These are phyloP conservation scores for Drosophila gunungcola DNA, from an alignment of 1,140 invertebrate genomes.

Conservation along the genomic window DNA sequence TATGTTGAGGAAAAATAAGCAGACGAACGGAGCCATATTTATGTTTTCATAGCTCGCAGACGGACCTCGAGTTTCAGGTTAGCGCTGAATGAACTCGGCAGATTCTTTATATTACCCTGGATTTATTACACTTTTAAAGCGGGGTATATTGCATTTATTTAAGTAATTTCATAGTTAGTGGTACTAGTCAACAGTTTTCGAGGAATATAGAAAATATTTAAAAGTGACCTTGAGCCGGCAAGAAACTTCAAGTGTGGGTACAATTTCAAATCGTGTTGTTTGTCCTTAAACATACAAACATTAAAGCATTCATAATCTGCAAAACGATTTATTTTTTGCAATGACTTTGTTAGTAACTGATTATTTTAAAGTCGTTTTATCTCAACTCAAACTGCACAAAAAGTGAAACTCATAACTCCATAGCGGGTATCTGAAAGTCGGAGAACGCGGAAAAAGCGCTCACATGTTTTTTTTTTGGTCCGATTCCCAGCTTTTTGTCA, in stretches of 20 bases:
- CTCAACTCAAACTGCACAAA: background rate
- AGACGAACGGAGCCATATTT: conserved; percentile 37
- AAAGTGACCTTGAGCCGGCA: no score
- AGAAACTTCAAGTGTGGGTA: no score
- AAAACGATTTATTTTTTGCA: no score
- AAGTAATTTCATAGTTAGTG: no score
- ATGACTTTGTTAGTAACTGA: no score
- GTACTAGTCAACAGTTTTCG: no score
- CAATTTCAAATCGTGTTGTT: no score
- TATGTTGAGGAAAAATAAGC: background rate
- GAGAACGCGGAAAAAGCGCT: background rate
- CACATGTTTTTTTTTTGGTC: conserved; percentile 10
- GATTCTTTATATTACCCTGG: conserved; percentile 28
- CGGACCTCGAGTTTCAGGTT: conserved; percentile 15
- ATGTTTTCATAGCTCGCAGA: conserved; percentile 40
- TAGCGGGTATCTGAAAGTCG: conserved; percentile 6
- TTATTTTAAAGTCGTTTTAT: no score
- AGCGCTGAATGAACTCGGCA: conserved; percentile 12
- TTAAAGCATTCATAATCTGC: no score
- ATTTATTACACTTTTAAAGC: background rate
- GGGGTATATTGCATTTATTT: background rate
- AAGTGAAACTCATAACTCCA: background rate
- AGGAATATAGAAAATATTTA: no score
- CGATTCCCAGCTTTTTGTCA: conserved; percentile 43
- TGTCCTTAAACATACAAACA: no score